Evolutionary conservation across 2,113 vertebrate species (phyloP).

Genomic region (Python bivittatus): DNA sequence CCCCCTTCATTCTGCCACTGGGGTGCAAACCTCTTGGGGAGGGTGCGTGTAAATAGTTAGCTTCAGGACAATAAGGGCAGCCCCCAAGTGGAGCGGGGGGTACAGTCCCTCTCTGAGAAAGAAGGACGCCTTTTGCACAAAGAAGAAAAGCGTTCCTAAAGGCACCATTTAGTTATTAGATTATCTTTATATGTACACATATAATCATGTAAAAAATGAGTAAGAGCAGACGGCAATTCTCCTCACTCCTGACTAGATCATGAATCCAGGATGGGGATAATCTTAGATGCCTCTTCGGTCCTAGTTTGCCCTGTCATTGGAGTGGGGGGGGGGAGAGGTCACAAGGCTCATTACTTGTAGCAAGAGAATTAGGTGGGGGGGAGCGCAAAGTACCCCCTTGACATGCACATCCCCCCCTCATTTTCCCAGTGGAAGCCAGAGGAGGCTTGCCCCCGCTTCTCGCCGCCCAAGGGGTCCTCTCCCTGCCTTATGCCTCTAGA

Average conservation of each 20-base stretch:
- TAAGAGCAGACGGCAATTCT: not conserved
- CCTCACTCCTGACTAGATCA: not conserved
- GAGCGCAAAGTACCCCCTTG: not conserved
- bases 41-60: not conserved
- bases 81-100: not conserved
- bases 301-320: not conserved
- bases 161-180: conserved; percentile 31
- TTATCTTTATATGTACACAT: conserved; percentile 51
- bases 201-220: not conserved
- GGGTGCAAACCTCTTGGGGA: not conserved
- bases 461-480: not conserved
- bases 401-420: not conserved
- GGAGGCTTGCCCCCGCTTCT: not conserved
- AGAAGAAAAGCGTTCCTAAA: not conserved
- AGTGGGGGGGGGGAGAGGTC: no score
- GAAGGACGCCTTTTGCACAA: not conserved
- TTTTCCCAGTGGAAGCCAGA: not conserved
- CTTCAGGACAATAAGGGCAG: not conserved
- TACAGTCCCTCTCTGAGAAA: not conserved
- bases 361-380: not conserved
- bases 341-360: not conserved
- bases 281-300: not conserved
- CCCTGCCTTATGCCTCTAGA: not conserved
- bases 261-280: not conserved
- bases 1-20: not conserved